Base-by-base conservation (phyloP, 1,140 invertebrate species). In the Muscidifurax raptorellus region DNA sequence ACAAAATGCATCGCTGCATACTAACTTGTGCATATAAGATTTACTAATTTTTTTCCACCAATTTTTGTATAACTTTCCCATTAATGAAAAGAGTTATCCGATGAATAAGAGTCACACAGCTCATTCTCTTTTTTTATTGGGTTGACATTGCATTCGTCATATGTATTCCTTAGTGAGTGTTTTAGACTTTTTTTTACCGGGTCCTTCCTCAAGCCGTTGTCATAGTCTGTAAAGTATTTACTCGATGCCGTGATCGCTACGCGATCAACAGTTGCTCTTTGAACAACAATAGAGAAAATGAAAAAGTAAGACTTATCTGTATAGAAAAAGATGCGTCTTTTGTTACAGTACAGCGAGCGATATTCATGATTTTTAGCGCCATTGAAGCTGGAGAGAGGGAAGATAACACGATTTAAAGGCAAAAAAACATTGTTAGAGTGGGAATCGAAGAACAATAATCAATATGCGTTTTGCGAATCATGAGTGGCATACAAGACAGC, bases 291-390 rank as follows among this genome's bases (percentile, higher is more conserved):
- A 74, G 77, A 84, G 77, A 72, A 72, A 67, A 78, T 80, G 30
- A 64, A 18, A 28, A 36, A 52, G 79, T 67, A 79, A 85, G 36
- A 76, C 30, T 77, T 77, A 25, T 79, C 72, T 72, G 59, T n/a
- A 9, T 9, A 64, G 71, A 27, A 71, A 77, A 66, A 40, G 67
- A 27, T 52, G 44, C 32, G 27, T 86, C 82, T 89, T 84, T 87
- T 89, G 84, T 89, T 89, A 89, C 83, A 87, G 80, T 87, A 88
- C 85, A 88, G 86, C 66, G 80, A 78, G 36, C 30, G 67, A 87
- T 85, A 86, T 82, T 87, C 76, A 89, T 87, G 82, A 85, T 89
- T 89, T 66, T 88, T 90, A 86, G 80, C 84, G 86, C 86, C 83
- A 87, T 84, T 88, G 87, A 83, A 85, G 71, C 59, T 83, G 77